Base-by-base conservation (phyloP, 2,888 invertebrate genomes). In the Palloptera scutellata region DNA sequence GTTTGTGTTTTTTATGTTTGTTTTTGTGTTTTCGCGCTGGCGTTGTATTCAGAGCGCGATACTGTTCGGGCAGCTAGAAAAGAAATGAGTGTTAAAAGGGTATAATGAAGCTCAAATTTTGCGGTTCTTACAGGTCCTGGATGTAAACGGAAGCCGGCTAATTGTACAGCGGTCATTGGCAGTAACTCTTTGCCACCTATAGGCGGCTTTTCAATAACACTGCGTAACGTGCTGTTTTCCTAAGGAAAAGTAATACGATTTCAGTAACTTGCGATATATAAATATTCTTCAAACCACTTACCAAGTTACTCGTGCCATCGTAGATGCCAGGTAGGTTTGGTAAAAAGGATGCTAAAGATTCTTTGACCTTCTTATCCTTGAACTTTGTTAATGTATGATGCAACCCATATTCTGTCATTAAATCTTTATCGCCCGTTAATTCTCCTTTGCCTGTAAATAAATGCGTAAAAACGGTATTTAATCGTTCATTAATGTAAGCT, bases 371-470 rank as follows among this genome's bases (percentile, higher is more conserved):
- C 82, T 97, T 96, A 63, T 96, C 97, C 87, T 95, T 97, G 86
- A 97, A 97, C 88, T 97, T 98, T 86, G 94, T 97, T 86, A 97
- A 96, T 19, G 97, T 96, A 86, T 98, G 97, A 86, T 98, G 97
- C 73, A 98, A 88, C 75, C 95, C 95, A 90, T 98, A 94, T 88
- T 95, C 92, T 81, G 93, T 92, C 95, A 98, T 97, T 86, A 98
- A 91, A 88, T 98, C 98, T 76, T 94, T 96, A 79, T 97, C 96
- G 73, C 98, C 98, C 71, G 97, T 98, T 77, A 96, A 86, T 86
- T 96, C 96, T 84, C 94, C 94, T 88, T 94, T 93, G 86, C 90
- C 95, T 94, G 30, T 0, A 62, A 53, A 64, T 17, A 13, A 41
- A n/a, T n/a, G n/a, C n/a, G n/a, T n/a, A n/a, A n/a, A n/a, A n/a